Evolutionary conservation across 2,113 vertebrate species (phyloP), one percentile per base, ranked within the genome.

Genomic region (Phyllopteryx taeniolatus): DNA sequence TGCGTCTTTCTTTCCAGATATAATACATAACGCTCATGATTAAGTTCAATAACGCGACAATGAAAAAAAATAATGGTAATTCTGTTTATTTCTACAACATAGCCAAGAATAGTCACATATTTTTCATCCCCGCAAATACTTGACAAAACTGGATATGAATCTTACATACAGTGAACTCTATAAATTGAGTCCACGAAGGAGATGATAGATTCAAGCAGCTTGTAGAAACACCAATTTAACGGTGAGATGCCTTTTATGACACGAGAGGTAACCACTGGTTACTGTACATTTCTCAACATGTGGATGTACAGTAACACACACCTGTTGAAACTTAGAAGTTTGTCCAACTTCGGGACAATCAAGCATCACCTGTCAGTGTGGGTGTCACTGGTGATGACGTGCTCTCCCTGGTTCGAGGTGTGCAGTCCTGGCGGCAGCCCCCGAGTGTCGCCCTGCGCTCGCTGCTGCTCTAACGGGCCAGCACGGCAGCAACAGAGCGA

Each of bases 401-500:
- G 81, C 0, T 82, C 87, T 56, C 64, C 74, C 46, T 31, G 71
- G 7, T 43, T 42, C 42, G 61, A 43, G 3, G 17, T 6, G 1
- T 2, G 39, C 5, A 44, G 11, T 42, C 44, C 80, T 0, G 68
- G 61, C 47, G 59, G 73, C 56, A 19, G 72, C 44, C 44, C 74
- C 70, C 17, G 68, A 12, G 81, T 0, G 27, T 57, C 12, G 4
- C 1, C 79, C 0, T 1, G 76, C 0, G 68, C 63, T 27, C 42
- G 67, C 60, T 3, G 65, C 1, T 0, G 20, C 71, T 13, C 72
- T 0, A 51, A 51, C 27, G 17, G 8, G 67, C 77, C 59, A 0
- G 44, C 74, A 17, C 82, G 79, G 31, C 92, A 93, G 80, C 91
- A 89, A 79, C 88, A 90, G 0, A 96, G 51, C 2, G 78, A 43